phyloP scores from a whole-genome alignment of 1,140 invertebrate species.

The Tetranychus urticae region DNA sequence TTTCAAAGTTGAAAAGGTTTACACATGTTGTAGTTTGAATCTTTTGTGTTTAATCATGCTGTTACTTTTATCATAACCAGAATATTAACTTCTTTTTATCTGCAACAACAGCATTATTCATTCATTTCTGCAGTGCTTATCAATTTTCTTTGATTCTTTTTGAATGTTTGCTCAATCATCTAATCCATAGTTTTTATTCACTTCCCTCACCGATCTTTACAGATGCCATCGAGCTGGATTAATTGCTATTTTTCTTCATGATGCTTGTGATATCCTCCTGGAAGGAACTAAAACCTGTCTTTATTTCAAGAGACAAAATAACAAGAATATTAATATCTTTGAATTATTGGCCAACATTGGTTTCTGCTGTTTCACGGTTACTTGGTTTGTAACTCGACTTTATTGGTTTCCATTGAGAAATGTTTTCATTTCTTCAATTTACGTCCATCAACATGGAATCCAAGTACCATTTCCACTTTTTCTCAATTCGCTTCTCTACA shows the following conservation, averaged over 20 bases:
- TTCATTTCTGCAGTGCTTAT: too few relatives aligned
- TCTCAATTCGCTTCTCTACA: conserved; percentile 19
- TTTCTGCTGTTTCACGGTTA: conserved; percentile 20
- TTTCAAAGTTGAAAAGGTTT: too few relatives aligned
- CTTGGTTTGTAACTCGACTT: conserved; percentile 19
- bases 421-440: conserved; percentile 13
- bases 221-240: conserved; percentile 15
- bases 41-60: too few relatives aligned
- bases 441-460: conserved; percentile 8
- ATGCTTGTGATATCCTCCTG: conserved; percentile 22
- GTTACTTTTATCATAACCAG: too few relatives aligned
- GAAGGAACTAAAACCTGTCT: conserved; percentile 24
- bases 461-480: conserved; percentile 17
- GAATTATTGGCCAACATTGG: conserved; percentile 19
- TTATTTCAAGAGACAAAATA: conserved; percentile 21
- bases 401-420: conserved; percentile 24
- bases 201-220: background rate
- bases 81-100: too few relatives aligned
- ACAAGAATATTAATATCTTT: conserved; percentile 13
- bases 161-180: too few relatives aligned
- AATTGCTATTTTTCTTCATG: conserved; percentile 22
- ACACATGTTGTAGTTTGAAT: too few relatives aligned
- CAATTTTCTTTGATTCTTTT: too few relatives aligned
- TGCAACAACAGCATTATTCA: too few relatives aligned
- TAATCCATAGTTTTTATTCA: too few relatives aligned